Percentiles rank a stretch among this genome's conserved stretches.
Evolutionary conservation across 2,888 invertebrate genomes (phyloP).

Genomic region (Caenorhabditis angaria): DNA sequence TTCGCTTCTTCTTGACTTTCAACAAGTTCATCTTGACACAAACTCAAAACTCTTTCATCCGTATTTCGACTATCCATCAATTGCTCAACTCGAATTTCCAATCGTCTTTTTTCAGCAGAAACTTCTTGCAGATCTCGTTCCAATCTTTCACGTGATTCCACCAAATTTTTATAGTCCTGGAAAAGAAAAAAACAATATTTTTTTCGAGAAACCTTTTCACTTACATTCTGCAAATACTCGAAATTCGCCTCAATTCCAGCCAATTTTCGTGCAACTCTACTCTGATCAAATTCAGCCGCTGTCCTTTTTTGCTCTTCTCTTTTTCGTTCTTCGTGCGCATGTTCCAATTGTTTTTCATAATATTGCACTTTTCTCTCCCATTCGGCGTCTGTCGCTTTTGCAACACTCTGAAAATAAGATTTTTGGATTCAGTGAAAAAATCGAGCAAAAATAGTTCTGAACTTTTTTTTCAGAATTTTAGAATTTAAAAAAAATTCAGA

Average conservation of each 20-base stretch:
- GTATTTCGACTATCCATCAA: conserved; percentile 41
- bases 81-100: conserved; percentile 39
- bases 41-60: conserved; percentile 32
- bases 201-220: background rate
- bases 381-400: conserved; percentile 77
- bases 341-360: conserved; percentile 52
- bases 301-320: conserved; percentile 40
- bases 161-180: conserved; percentile 25
- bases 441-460: no score
- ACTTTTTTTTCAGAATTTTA: no score
- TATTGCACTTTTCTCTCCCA: conserved; percentile 83
- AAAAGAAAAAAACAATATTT: conserved; percentile 1
- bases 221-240: conserved; percentile 41
- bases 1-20: conserved; percentile 45
- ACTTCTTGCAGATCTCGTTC: conserved; percentile 37
- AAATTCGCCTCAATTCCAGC: conserved; percentile 44
- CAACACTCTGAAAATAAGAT: conserved; percentile 18
- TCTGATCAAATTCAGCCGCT: conserved; percentile 44
- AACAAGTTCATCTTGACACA: conserved; percentile 35
- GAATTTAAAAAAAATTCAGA: no score
- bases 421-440: no score
- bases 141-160: conserved; percentile 19
- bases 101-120: conserved; percentile 29
- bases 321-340: conserved; percentile 38
- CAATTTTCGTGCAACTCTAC: conserved; percentile 32